Evolutionary conservation across 2,113 vertebrate species (phyloP), one percentile per base, ranked within the genome.

Genomic region (Eleginops maclovinus): DNA sequence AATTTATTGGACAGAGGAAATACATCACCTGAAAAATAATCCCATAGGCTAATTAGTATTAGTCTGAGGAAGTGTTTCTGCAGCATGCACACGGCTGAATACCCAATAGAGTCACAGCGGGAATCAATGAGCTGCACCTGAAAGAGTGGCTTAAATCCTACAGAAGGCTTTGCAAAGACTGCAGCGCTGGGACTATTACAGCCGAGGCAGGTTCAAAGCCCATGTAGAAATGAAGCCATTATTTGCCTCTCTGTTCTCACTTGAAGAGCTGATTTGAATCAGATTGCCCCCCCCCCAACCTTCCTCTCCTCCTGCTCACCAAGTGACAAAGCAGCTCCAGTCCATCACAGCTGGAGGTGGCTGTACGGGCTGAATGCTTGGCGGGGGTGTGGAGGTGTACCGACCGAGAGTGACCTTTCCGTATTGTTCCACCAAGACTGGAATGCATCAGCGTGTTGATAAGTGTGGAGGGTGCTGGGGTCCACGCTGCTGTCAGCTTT

Each of bases 21-120:
- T 90, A 89, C 87, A 91, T 93, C 90, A 93, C 70, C 36, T 83
- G 86, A 92, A 90, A 84, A 87, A 91, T 89, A 88, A 88, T 81
- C 75, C 82, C 75, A 71, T 8, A 70, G 72, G 78, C 86, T 90
- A 89, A 92, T 93, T 88, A 91, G 87, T 81, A 87, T 80, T 83
- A 91, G 88, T 86, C 67, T 63, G 72, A 77, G 71, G 67, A 79
- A 43, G 43, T 68, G 75, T 62, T 50, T 73, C 43, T 72, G 67
- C 74, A 77, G 60, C 9, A n/a, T 76, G 63, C 70, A 62, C 58
- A 60, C 12, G 64, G 56, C 71, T 68, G 71, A 87, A 76, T 68
- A 60, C 65, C 76, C 87, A 77, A 21, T 24, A 80, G 83, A 89
- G 64, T 76, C 79, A 53, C 73, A 17, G 46, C 69, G 55, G 67